Conservation (phyloP, 2,113 vertebrate genomes). For the Nicator chloris region DNA sequence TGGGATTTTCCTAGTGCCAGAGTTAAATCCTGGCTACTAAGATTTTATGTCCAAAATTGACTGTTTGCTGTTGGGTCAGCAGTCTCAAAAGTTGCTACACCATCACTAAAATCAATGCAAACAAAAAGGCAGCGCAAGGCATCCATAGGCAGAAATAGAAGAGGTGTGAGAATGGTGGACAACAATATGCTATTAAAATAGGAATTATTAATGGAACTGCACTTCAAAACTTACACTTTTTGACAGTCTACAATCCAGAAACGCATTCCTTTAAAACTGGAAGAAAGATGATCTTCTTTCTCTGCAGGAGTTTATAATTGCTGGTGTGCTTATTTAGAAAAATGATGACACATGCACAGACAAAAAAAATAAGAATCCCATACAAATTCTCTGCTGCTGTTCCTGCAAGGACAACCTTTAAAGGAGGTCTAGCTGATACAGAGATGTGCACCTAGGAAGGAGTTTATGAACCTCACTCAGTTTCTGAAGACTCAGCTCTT, state of each 20-base stretch:
- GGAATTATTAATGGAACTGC: neutral
- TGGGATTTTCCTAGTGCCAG: neutral
- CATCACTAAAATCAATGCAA: neutral
- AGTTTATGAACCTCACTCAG: neutral
- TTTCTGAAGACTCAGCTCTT: neutral
- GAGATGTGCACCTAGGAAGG: neutral
- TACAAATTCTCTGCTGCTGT: neutral
- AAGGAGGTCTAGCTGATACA: neutral
- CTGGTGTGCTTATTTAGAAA: neutral
- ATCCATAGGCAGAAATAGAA: neutral
- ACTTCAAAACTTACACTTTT: neutral
- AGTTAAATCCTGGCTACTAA: neutral
- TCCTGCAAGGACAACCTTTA: neutral
- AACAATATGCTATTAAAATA: neutral
- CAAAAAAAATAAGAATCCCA: neutral
- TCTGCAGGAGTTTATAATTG: neutral
- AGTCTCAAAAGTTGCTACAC: neutral
- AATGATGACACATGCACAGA: fast-evolving
- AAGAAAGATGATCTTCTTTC: neutral
- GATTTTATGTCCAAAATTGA: neutral
- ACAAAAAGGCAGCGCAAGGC: neutral
- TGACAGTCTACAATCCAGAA: neutral
- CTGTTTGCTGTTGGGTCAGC: neutral
- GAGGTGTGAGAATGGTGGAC: neutral
- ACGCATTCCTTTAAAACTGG: neutral